A percentile compares a stretch with the other conserved stretches of the same genome.
Conservation (phyloP, 2,797 vertebrate genomes). For the Pelochelys cantorii region DNA sequence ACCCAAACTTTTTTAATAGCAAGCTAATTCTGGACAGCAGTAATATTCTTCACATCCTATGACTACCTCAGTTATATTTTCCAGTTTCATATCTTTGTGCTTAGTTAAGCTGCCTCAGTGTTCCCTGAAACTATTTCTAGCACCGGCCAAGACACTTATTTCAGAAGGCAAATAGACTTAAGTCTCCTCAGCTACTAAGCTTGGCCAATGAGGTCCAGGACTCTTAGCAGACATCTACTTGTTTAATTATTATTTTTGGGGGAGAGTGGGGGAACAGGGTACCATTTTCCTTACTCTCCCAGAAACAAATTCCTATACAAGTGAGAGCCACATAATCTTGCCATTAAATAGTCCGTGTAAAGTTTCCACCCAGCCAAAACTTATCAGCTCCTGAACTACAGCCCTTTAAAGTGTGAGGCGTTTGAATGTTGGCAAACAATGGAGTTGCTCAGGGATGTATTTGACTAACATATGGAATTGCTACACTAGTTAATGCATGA, state of each 20-base stretch:
- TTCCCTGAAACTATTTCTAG: not conserved
- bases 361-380: not conserved
- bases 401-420: not conserved
- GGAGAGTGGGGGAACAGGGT: not conserved
- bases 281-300: not conserved
- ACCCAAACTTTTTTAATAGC: not conserved
- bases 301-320: slow-evolving; percentile 1
- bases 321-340: not conserved
- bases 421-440: not conserved
- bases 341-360: not conserved
- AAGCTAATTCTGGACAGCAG: not conserved
- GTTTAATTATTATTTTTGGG: not conserved
- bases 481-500: not conserved
- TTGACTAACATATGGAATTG: not conserved
- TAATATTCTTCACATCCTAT: not conserved
- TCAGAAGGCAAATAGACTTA: not conserved
- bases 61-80: not conserved
- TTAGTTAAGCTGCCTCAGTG: not conserved
- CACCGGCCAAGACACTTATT: slow-evolving; percentile 13
- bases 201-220: not conserved
- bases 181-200: slow-evolving; percentile 13
- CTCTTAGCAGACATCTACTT: not conserved
- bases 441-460: not conserved
- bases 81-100: not conserved
- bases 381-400: not conserved